Evolutionary conservation across 2,797 vertebrate genomes (phyloP), one percentile per base, ranked within the genome.

Genomic region (Onychomys leucogaster): DNA sequence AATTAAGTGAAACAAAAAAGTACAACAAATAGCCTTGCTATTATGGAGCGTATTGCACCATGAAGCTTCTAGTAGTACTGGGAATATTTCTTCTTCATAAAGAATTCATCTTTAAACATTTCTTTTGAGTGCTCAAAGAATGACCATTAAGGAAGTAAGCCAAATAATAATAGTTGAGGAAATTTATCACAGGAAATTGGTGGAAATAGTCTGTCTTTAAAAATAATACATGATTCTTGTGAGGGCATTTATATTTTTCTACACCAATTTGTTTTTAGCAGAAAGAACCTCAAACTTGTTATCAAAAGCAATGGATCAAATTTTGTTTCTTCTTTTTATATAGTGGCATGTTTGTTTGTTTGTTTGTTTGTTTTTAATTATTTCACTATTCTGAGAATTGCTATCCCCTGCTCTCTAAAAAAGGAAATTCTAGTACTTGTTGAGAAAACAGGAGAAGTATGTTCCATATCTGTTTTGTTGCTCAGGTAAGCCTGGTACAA

Each of bases 81-180:
- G 46, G 5, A 32, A 3, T 29, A 82, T 63, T 69, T 90, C 23
- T 80, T 93, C 13, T 27, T 82, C 59, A 29, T 25, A 89, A 91
- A 83, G 25, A 25, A 90, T 81, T 55, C 89, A 49, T 86, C 43
- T 91, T 87, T 91, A 93, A 69, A 84, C 34, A 75, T 65, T 9
- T 65, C 0, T 86, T 16, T 49, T 93, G 32, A 75, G 37, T 81
- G 25, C 23, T 91, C 78, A 91, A 80, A 49, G 14, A 84, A 1
- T 92, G 34, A n/a, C 37, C 7, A 21, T n/a, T 43, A 94, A 93
- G 63, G 12, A 92, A 90, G 89, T 61, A 84, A 80, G 63, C 76
- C 63, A 95, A 89, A 75, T 71, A 3, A 91, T 65, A 95, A 80
- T 12, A 85, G 41, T 96, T 76, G 80, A 43, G 2, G 17, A 41